Base-by-base conservation (phyloP, 2,888 invertebrate species). In the Cotesia congregata region DNA sequence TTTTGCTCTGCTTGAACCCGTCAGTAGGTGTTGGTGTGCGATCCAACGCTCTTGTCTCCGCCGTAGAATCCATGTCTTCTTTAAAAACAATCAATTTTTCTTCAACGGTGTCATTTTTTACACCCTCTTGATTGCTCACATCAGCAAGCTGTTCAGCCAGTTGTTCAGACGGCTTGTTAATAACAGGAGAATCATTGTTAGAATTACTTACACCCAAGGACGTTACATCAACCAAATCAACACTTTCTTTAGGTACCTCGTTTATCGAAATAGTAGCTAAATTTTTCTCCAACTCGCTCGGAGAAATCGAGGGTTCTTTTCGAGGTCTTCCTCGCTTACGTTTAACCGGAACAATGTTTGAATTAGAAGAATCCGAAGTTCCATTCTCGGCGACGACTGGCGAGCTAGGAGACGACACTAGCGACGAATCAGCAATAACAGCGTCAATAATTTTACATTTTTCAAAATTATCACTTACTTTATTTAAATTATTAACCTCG, bases 1-100 rank as follows among this genome's bases (percentile, higher is more conserved):
- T 82, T 76, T 69, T 76, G 72, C 75, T 77, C 9, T 69, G 61
- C 64, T 75, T 76, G 15, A 61, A 15, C 60, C 62, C 67, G 17
- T 39, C 15, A 40, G 61, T 68, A 0, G 69, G 62, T 12, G 68
- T 62, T 60, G 62, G 69, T 7, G 69, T 75, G 20, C 69, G 75
- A 72, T 72, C 15, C 39, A 40, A 62, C 9, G 6, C 50, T 12
- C 50, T 30, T 30, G 20, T 20, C 1, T 20, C 20, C 2, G 0
- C 50, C 41, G 41, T 41, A 50, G 12, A 7, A 12, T 50, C 50
- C 7, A 50, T 50, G 3, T 50, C 50, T 50, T 50, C 50, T 4
- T 50, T 50, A 12, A 50, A 50, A 50, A 12, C 50, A 50, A 12
- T 7, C 50, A 50, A 50, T 50, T 50, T 50, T 50, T 50, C 50